phyloP scores from a whole-genome alignment of 2,797 vertebrate species.

The Heterohyrax brucei region DNA sequence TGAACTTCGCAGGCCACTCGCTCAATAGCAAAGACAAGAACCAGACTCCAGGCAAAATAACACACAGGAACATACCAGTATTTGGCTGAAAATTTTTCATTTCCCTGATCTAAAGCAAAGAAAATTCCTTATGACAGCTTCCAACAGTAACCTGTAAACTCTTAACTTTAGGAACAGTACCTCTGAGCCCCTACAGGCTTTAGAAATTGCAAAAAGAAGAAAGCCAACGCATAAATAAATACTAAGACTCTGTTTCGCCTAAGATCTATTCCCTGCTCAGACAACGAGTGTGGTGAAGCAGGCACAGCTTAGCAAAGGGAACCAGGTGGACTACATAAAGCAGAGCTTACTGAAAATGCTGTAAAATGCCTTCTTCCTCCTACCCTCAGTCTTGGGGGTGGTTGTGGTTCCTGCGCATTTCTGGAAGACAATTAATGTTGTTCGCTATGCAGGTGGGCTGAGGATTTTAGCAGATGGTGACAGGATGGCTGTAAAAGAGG shows the following conservation, averaged over 20 bases:
- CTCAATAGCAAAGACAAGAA: constrained; percentile 5
- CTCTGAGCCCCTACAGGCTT: background rate
- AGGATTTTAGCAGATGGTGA: constrained; percentile 90
- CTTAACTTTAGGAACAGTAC: background rate
- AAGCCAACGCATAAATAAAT: constrained; percentile 31
- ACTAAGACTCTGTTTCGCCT: constrained; percentile 20
- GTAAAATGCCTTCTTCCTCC: constrained; percentile 60
- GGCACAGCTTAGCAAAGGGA: background rate
- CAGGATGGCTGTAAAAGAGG: constrained; percentile 87
- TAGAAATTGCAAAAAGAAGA: constrained; percentile 52
- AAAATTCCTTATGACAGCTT: constrained; percentile 40
- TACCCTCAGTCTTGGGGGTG: background rate
- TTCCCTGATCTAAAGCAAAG: constrained; percentile 35
- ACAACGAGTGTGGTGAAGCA: constrained; percentile 41
- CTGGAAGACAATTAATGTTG: constrained; percentile 87
- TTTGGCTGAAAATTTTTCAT: background rate
- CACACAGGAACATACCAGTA: background rate
- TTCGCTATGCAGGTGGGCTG: constrained; percentile 90
- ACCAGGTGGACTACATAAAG: background rate
- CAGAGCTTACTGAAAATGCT: constrained; percentile 51
- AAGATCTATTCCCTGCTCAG: background rate
- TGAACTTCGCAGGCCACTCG: constrained; percentile 16
- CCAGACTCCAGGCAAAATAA: constrained; percentile 24
- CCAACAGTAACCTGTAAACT: constrained; percentile 54
- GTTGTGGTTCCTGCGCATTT: constrained; percentile 83